Evolutionary conservation across 1,140 invertebrate genomes (phyloP).

Genomic region (Drosophila neocordata): DNA sequence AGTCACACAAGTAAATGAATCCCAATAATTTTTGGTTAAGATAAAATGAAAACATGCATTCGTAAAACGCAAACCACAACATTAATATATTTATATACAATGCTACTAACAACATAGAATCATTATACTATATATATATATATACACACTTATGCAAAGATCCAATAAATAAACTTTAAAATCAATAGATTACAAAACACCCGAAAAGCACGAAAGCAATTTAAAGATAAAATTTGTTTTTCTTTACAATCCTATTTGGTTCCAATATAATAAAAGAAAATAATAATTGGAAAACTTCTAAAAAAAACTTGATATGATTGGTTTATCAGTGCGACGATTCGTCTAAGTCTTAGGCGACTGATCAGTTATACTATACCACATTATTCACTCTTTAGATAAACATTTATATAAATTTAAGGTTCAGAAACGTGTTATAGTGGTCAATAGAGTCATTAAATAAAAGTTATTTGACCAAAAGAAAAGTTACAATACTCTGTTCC

Average conservation of each 20-base stretch:
- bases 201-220: constrained; percentile 27
- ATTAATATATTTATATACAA: constrained; percentile 59
- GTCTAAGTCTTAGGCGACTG: no score
- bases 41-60: constrained; percentile 26
- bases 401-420: no score
- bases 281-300: neutral
- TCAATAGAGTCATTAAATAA: no score
- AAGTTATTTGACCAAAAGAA: neutral
- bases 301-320: neutral
- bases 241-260: constrained; percentile 37
- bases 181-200: constrained; percentile 62
- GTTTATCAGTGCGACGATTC: neutral
- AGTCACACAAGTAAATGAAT: constrained; percentile 19
- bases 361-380: no score
- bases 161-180: constrained; percentile 57
- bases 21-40: constrained; percentile 24
- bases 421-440: no score
- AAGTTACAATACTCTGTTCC: neutral
- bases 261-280: neutral
- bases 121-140: constrained; percentile 43
- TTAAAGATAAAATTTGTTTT: constrained; percentile 36
- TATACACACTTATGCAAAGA: constrained; percentile 39
- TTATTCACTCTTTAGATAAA: no score
- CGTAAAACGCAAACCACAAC: constrained; percentile 38
- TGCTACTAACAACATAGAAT: constrained; percentile 44